Evolutionary conservation across 1,140 invertebrate genomes (phyloP).

Genomic region (Drosophila seguyi): DNA sequence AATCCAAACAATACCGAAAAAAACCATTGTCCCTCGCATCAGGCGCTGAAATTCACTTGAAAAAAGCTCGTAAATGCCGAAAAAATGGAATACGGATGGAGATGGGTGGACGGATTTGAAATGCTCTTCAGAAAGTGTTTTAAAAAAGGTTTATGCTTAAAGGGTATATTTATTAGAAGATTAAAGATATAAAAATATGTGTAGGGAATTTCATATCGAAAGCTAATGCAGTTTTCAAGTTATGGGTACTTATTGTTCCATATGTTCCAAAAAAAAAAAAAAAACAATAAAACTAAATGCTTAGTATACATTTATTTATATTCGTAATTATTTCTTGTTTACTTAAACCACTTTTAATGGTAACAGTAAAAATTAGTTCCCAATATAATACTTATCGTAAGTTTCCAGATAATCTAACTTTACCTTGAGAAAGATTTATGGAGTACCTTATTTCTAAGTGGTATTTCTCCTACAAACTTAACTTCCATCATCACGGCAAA

Average conservation of each 20-base stretch:
- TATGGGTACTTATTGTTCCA: not conserved
- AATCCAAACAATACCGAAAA: constrained; percentile 31
- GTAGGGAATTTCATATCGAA: not conserved
- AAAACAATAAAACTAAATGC: too few species aligned
- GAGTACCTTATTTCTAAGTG: not conserved
- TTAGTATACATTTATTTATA: too few species aligned
- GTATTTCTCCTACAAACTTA: not conserved
- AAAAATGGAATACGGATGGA: constrained; percentile 15
- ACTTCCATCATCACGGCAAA: constrained; percentile 2
- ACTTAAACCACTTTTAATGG: too few species aligned
- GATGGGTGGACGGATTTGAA: constrained; percentile 25
- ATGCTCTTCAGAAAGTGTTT: constrained; percentile 32
- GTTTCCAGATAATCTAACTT: too few species aligned
- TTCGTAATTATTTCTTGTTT: too few species aligned
- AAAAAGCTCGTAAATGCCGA: constrained; percentile 65
- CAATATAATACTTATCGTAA: too few species aligned
- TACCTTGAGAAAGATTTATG: too few species aligned
- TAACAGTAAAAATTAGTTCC: too few species aligned
- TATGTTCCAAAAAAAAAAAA: not conserved
- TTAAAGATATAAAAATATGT: too few species aligned
- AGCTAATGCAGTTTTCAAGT: not conserved
- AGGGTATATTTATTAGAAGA: not conserved
- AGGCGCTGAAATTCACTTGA: constrained; percentile 80
- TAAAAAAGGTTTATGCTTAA: not conserved
- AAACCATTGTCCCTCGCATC: constrained; percentile 64